Evolutionary conservation across 1,140 invertebrate species (phyloP), one percentile per base, ranked within the genome.

Genomic region (Cydia amplana): DNA sequence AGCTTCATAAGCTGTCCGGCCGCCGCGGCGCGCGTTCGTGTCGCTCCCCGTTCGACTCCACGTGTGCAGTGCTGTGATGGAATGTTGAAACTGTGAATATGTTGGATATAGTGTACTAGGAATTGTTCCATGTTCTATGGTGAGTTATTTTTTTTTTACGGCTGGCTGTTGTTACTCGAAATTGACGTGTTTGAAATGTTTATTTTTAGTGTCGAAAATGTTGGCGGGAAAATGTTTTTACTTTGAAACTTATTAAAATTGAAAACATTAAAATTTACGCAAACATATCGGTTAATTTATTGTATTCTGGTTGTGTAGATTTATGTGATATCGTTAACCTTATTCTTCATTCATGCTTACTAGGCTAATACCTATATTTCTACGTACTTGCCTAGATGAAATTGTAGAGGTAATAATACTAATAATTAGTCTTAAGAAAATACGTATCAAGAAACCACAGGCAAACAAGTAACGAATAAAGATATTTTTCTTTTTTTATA

Each of bases 1-100:
- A 51, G 79, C 80, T 80, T 77, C 87, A 87, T 78, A 86, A 83
- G 85, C 82, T 82, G 74, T 72, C 55, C 28, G 81, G 77, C 76
- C 77, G 76, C 77, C 80, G 80, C 73, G 78, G 64, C 77, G 79
- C 51, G 46, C 82, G 82, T 72, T 73, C 80, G 83, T 78, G 80
- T 55, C 55, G 18, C 74, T n/a, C 63, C 25, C 70, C 23, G 7
- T 4, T 6, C 12, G n/a, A 7, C 12, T 12, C 36, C 18, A n/a
- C 49, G 60, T 28, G 32, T 74, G 14, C 43, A 28, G 64, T 67
- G 64, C 23, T 67, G 64, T 67, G 64, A 23, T 2, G 18, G 10
- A 32, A n/a, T 20, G 36, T 40, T 40, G 36, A 64, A 64, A 64
- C 14, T 67, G 64, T 32, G 64, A n/a, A 16, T 16, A 16, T 67